Conservation (phyloP, 2,113 vertebrate species). For the Zootoca vivipara region DNA sequence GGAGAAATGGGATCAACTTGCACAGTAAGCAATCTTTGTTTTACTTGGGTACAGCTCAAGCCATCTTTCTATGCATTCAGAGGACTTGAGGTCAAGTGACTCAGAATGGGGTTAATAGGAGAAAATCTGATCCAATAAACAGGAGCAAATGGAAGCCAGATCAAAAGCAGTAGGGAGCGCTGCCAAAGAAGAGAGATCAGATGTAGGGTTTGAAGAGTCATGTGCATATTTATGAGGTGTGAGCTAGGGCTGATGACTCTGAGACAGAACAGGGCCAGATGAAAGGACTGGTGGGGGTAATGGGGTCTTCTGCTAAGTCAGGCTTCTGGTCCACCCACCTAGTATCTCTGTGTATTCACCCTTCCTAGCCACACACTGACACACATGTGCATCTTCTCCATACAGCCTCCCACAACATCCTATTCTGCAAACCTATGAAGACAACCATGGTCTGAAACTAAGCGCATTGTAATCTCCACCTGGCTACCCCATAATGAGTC, state of each 20-base stretch:
- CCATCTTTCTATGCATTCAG: constrained; percentile 50
- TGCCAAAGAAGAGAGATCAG: not conserved
- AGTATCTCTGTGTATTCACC: not conserved
- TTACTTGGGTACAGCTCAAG: constrained; percentile 62
- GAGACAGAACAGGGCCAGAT: constrained; percentile 3
- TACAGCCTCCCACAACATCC: not conserved
- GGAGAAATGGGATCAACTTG: constrained; percentile 57
- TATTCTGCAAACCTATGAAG: not conserved
- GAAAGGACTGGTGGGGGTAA: not conserved
- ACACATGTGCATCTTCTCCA: not conserved
- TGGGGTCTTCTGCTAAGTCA: not conserved
- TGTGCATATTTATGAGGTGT: not conserved
- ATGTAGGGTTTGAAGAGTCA: not conserved
- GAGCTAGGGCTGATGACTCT: not conserved
- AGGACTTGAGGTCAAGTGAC: constrained; percentile 44
- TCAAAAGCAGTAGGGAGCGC: not conserved
- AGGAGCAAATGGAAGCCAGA: not conserved
- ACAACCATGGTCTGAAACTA: not conserved
- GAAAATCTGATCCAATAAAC: constrained; percentile 20
- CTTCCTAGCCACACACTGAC: not conserved
- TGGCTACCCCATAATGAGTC: not conserved
- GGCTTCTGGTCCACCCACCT: not conserved
- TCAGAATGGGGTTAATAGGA: not conserved
- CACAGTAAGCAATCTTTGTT: constrained; percentile 61
- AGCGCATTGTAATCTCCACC: not conserved